These are phyloP conservation scores for Amiota minor DNA, from an alignment of 2,888 invertebrate genomes.

Conservation along the genomic window DNA sequence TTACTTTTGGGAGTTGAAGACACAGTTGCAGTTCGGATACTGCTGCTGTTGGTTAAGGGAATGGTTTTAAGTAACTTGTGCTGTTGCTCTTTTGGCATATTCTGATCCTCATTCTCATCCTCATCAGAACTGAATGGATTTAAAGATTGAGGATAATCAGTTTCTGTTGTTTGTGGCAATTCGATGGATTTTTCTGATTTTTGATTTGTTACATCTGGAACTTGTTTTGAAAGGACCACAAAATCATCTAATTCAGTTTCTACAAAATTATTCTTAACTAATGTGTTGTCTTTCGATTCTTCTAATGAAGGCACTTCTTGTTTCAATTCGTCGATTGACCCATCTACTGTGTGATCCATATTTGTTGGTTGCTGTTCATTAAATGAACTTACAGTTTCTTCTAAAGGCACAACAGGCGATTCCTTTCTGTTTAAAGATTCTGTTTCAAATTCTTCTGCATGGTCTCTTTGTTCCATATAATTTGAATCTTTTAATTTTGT, in stretches of 20 bases:
- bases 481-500: neutral
- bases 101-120: conserved; percentile 74
- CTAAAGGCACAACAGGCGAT: too few relatives aligned
- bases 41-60: neutral
- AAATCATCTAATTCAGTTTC: conserved; percentile 9
- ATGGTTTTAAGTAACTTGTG: conserved; percentile 11
- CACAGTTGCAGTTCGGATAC: neutral
- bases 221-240: neutral
- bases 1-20: conserved; percentile 2
- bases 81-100: conserved; percentile 40
- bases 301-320: conserved; percentile 47
- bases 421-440: too few relatives aligned
- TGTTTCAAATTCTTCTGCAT: neutral
- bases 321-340: neutral
- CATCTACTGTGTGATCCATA: neutral
- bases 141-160: conserved; percentile 82
- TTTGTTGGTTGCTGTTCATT: neutral
- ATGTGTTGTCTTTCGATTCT: conserved; percentile 37
- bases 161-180: neutral
- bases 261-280: conserved; percentile 18
- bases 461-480: neutral
- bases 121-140: conserved; percentile 88
- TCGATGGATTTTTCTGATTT: neutral
- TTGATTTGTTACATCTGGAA: conserved; percentile 1
- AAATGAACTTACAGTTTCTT: too few relatives aligned